Conservation (phyloP, 1,140 invertebrate species). For the Drosophila tristis region DNA sequence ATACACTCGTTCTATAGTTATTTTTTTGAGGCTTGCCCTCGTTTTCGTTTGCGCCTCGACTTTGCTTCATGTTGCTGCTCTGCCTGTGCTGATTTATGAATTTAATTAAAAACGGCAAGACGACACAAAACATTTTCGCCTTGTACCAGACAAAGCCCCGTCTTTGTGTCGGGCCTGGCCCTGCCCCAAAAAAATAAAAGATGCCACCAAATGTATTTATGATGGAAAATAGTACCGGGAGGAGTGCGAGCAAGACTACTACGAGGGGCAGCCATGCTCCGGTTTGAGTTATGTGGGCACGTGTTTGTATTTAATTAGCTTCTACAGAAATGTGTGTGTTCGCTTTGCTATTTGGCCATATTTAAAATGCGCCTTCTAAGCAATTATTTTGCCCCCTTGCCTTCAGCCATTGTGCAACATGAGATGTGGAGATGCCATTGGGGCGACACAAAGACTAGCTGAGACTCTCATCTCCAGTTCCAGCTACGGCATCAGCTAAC, state of each 20-base stretch:
- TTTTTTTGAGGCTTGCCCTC: slow-evolving; percentile 21
- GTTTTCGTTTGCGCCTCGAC: slow-evolving; percentile 27
- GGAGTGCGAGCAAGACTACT: too few species aligned
- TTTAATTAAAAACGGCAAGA: slow-evolving; percentile 75
- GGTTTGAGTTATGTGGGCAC: slow-evolving; percentile 72
- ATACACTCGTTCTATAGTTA: slow-evolving; percentile 20
- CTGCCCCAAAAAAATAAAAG: slow-evolving; percentile 16
- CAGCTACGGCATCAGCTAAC: slow-evolving; percentile 30
- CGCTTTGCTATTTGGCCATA: slow-evolving; percentile 68
- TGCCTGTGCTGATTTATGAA: slow-evolving; percentile 66
- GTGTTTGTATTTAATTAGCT: slow-evolving; percentile 81
- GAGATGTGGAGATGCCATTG: slow-evolving; percentile 11
- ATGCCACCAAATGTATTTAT: slow-evolving; percentile 61
- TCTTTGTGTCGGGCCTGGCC: slow-evolving; percentile 33
- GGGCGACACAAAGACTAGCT: too few species aligned
- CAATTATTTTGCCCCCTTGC: slow-evolving; percentile 66
- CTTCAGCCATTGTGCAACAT: slow-evolving; percentile 65
- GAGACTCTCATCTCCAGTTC: slow-evolving; percentile 29
- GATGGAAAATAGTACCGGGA: slow-evolving; percentile 29
- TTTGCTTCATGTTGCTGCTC: slow-evolving; percentile 16
- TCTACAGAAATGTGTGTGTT: slow-evolving; percentile 49
- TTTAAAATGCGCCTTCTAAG: slow-evolving; percentile 76
- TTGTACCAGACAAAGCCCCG: slow-evolving; percentile 37
- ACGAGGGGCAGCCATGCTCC: slow-evolving; percentile 1
- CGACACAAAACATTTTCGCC: slow-evolving; percentile 53